Conservation (phyloP, 2,113 vertebrate genomes). For the Emydocephalus ijimae region DNA sequence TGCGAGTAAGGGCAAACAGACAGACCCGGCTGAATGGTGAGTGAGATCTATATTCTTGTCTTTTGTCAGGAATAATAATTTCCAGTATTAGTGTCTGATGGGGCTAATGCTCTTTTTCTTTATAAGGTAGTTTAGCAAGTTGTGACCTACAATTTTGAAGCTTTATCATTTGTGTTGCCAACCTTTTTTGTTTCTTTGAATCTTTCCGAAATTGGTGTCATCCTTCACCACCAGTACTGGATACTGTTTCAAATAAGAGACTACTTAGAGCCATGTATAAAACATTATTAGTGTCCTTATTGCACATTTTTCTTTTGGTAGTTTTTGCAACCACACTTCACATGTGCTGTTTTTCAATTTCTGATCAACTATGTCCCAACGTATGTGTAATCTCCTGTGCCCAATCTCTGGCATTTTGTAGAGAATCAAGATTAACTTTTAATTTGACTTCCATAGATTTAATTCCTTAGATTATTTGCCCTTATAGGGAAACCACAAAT, state of each 20-base stretch:
- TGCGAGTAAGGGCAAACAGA: conserved; percentile 96
- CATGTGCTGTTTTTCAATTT: background rate
- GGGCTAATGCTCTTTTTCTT: background rate
- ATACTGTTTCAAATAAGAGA: background rate
- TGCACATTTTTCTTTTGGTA: background rate
- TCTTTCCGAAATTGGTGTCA: background rate
- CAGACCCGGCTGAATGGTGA: conserved; percentile 98
- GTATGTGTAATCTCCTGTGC: background rate
- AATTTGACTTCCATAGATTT: background rate
- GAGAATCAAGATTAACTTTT: background rate
- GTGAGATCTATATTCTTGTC: conserved; percentile 58
- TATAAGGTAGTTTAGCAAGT: background rate
- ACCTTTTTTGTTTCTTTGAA: background rate
- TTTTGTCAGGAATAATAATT: background rate
- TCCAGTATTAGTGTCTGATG: background rate
- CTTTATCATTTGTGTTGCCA: background rate
- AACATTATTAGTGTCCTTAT: background rate
- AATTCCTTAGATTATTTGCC: background rate
- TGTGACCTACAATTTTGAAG: background rate
- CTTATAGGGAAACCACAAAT: background rate
- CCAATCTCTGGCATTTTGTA: background rate
- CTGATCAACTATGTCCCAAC: background rate
- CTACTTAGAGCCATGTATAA: background rate
- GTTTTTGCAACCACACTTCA: background rate
- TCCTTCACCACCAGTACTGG: background rate